Conservation (phyloP, 2,797 vertebrate species). For the Parauchenoglanis ngamensis region DNA sequence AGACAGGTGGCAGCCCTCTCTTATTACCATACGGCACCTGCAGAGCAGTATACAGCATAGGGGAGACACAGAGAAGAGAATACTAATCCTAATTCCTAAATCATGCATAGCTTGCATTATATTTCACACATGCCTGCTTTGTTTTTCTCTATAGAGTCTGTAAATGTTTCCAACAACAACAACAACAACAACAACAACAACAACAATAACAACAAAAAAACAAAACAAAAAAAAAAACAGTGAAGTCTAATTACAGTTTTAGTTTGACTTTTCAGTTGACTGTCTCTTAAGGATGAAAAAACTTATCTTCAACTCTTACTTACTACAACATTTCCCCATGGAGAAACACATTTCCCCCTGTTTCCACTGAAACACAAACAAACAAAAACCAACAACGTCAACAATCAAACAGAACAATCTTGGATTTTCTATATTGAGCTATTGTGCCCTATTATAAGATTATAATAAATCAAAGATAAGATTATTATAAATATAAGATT, state of each 20-base stretch:
- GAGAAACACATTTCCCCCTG: not conserved
- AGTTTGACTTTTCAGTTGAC: not conserved
- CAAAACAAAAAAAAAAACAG: not conserved
- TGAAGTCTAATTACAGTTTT: not conserved
- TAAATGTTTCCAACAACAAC: not conserved
- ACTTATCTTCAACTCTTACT: not conserved
- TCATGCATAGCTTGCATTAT: conserved; percentile 43
- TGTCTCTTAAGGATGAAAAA: not conserved
- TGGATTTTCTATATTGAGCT: not conserved
- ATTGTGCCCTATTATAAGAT: not conserved
- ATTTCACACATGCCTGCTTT: conserved; percentile 32
- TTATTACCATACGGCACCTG: conserved; percentile 53
- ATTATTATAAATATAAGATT: not conserved
- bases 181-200: too few species aligned
- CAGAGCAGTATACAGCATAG: conserved; percentile 20
- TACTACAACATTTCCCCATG: not conserved
- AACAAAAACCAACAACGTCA: not conserved
- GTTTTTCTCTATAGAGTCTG: not conserved
- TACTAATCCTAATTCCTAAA: conserved; percentile 27
- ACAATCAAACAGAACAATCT: not conserved
- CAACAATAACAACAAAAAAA: too few species aligned
- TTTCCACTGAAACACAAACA: not conserved
- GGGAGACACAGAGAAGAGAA: not conserved
- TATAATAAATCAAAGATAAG: not conserved
- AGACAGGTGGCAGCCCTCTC: conserved; percentile 46